These are phyloP conservation scores for Neodiprion fabricii DNA, from an alignment of 1,140 invertebrate genomes.

Conservation along the genomic window DNA sequence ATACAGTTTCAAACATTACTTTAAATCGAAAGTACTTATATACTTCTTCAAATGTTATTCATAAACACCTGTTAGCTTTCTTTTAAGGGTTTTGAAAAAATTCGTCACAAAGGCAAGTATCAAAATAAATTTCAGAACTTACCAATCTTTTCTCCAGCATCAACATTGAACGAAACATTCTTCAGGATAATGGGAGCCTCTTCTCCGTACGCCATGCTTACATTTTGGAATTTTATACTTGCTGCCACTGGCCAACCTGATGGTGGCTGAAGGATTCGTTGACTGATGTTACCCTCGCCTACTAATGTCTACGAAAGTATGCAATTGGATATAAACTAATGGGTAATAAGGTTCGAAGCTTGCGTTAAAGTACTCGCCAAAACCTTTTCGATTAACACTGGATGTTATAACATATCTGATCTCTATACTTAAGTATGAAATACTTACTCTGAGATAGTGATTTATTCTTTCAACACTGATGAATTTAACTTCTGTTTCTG, in stretches of 20 bases:
- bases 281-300: constrained; percentile 33
- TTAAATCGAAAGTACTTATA: too few relatives aligned
- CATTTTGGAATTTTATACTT: constrained; percentile 62
- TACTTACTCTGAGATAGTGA: constrained; percentile 49
- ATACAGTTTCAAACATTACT: too few relatives aligned
- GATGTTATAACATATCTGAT: too few relatives aligned
- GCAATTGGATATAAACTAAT: background rate
- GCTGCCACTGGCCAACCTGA: constrained; percentile 65
- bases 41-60: too few relatives aligned
- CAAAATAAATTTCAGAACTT: constrained; percentile 32
- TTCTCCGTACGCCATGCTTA: constrained; percentile 62
- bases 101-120: background rate
- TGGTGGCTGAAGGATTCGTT: constrained; percentile 43
- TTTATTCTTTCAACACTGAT: constrained; percentile 65
- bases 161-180: constrained; percentile 63
- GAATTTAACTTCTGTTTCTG: constrained; percentile 72
- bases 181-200: constrained; percentile 61
- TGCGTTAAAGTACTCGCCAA: too few relatives aligned
- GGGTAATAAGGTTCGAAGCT: too few relatives aligned
- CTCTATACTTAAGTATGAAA: background rate
- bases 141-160: constrained; percentile 70
- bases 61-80: too few relatives aligned
- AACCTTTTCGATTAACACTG: too few relatives aligned
- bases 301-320: constrained; percentile 29
- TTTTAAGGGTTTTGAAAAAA: too few relatives aligned